Base-by-base conservation (phyloP, 1,140 invertebrate genomes). In the Micrasema minimum region DNA sequence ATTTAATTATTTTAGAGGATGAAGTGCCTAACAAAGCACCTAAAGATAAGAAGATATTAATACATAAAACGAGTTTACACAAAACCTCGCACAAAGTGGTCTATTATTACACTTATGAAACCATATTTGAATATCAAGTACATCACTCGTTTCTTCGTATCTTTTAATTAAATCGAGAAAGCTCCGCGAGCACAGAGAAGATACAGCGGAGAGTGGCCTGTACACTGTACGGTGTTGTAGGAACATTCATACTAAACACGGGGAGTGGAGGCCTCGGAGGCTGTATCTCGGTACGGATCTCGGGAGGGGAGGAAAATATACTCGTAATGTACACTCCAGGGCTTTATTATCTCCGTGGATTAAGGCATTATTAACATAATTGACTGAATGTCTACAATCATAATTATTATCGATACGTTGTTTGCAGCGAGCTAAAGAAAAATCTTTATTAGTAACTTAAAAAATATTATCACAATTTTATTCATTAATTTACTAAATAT, bases 161-260 rank as follows among this genome's bases (percentile, higher is more conserved):
- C 59, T 64, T 64, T 64, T 64, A 64, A 64, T 64, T 64, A 64
- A 46, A 64, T 64, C 59, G 55, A 59, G 55, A 59, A 59, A 59
- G 55, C 55, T 38, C 45, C 59, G 59, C 59, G 59, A 6, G 22
- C 59, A 62, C 43, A 46, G 20, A 45, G 16, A 10, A 64, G 43
- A 64, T 64, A 26, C 22, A 26, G 23, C 22, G 45, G n/a, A 61
- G 11, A 46, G 12, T 20, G 23, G 59, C 57, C 37, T n/a, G n/a
- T 31, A 51, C 22, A 23, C n/a, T 51, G 20, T 51, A 20, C 11
- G 22, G 18, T 20, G 48, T 20, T 51, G 7, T 4, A 31, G 26
- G 26, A 31, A 31, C 7, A 4, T 31, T 31, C 26, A n/a, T 11
- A 41, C 53, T 18, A 31, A 41, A 38, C 11, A 12, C 7, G 37